phyloP scores from a whole-genome alignment of 1,140 invertebrate genomes.

The Pentalonia nigronervosa region DNA sequence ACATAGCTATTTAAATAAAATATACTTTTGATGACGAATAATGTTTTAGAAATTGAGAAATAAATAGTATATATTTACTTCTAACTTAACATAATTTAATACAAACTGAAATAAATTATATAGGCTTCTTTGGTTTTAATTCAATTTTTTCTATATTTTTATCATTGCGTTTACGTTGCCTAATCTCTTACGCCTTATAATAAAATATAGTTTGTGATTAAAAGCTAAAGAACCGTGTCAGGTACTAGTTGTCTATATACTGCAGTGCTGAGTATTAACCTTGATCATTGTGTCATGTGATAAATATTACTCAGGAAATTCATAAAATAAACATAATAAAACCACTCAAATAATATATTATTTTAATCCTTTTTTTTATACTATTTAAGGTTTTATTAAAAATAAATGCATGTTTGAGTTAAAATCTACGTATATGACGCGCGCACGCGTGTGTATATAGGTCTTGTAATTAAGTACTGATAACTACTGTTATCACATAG shows the following conservation, averaged over 20 bases:
- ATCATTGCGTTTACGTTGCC: not conserved
- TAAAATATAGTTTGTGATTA: not conserved
- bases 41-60: not conserved
- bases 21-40: not conserved
- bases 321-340: not conserved
- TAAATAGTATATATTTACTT: not conserved
- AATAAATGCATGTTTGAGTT: not conserved
- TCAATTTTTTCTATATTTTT: not conserved
- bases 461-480: not conserved
- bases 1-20: too few relatives aligned
- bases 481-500: not conserved
- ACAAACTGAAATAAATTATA: not conserved
- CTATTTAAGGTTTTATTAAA: not conserved
- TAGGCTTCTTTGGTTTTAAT: not conserved
- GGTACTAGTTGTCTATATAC: not conserved
- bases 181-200: not conserved
- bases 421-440: not conserved
- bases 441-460: not conserved
- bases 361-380: not conserved
- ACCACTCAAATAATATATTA: not conserved
- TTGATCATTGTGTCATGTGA: not conserved
- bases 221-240: not conserved
- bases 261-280: not conserved
- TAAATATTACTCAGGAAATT: not conserved
- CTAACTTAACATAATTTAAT: not conserved